phyloP scores from a whole-genome alignment of 2,113 vertebrate species.

The Ia io region DNA sequence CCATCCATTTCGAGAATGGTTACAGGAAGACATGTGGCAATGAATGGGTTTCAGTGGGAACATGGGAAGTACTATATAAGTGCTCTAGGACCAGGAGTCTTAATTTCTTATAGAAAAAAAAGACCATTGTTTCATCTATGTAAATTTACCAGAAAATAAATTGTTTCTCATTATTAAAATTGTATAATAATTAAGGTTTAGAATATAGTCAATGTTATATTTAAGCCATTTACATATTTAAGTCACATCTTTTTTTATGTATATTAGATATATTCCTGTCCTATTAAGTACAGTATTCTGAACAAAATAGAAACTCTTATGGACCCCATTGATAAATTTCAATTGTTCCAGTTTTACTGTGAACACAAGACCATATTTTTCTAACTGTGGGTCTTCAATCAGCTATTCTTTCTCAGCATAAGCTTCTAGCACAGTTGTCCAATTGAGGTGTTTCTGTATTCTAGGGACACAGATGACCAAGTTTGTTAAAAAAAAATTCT shows the following conservation, averaged over 20 bases:
- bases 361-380: not conserved
- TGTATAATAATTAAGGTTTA: not conserved
- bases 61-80: not conserved
- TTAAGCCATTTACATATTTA: not conserved
- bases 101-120: not conserved
- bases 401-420: not conserved
- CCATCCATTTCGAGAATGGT: not conserved
- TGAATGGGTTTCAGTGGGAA: not conserved
- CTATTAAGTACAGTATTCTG: not conserved
- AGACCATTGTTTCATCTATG: not conserved
- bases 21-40: not conserved
- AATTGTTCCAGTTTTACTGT: not conserved
- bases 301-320: not conserved
- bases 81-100: not conserved
- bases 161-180: not conserved
- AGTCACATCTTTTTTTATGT: not conserved
- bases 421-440: not conserved
- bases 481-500: not conserved
- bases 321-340: not conserved
- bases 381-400: not conserved
- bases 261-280: not conserved
- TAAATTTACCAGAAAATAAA: conserved; percentile 20
- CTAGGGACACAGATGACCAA: not conserved
- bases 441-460: not conserved
- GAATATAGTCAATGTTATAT: not conserved